Percentiles rank a stretch among this genome's conserved stretches.
Evolutionary conservation across 2,888 invertebrate genomes (phyloP).

Genomic region (Asteroscopus sphinx): DNA sequence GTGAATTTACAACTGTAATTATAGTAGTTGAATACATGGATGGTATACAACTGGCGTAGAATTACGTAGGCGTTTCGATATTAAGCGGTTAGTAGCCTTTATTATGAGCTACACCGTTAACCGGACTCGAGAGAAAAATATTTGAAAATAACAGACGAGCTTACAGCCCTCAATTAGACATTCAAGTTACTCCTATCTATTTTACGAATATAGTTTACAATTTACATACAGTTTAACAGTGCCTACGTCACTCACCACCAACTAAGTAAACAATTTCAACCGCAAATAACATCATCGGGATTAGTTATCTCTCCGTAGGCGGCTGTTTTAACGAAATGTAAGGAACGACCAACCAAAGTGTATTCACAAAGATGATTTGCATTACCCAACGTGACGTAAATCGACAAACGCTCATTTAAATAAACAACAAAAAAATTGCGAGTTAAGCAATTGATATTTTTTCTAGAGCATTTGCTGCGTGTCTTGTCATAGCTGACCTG

Average conservation of each 20-base stretch:
- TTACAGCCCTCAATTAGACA: neutral
- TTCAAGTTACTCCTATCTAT: neutral
- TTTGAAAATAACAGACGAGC: too few relatives aligned
- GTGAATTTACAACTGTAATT: conserved; percentile 22
- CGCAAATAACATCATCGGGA: conserved; percentile 17
- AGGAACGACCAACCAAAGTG: conserved; percentile 6
- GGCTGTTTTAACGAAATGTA: conserved; percentile 18
- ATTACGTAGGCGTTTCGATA: conserved; percentile 14
- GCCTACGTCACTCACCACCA: conserved; percentile 33
- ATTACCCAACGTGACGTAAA: conserved; percentile 29
- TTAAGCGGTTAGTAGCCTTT: conserved; percentile 20
- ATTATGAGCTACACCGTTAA: conserved; percentile 22
- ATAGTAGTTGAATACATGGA: conserved; percentile 4
- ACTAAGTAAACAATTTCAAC: conserved; percentile 32
- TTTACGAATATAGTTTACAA: neutral
- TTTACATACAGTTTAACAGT: too few relatives aligned
- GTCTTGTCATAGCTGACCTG: conserved; percentile 15
- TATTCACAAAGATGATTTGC: conserved; percentile 31
- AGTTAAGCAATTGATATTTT: conserved; percentile 30
- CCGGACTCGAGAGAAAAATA: neutral
- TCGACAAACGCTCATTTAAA: conserved; percentile 5
- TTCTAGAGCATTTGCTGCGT: conserved; percentile 26
- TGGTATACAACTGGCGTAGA: neutral
- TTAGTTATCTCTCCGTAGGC: conserved; percentile 25
- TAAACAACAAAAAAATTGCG: conserved; percentile 7